Base-by-base conservation (phyloP, 1,140 invertebrate genomes). In the Atopsyche davidsoni region DNA sequence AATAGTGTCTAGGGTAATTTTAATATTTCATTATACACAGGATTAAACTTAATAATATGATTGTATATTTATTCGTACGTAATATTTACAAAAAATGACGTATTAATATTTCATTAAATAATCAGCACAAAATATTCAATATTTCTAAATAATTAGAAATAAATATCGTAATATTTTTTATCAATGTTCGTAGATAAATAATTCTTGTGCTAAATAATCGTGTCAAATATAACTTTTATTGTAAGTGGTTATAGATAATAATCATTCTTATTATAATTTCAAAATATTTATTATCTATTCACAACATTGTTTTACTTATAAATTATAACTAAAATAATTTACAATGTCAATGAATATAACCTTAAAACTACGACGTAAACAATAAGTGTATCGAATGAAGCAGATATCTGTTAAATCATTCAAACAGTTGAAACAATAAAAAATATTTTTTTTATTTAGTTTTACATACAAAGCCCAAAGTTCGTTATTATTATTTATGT, bases 251-350 rank as follows among this genome's bases (percentile, higher is more conserved):
- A n/a, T n/a, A n/a, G n/a, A n/a, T n/a, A n/a, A n/a, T n/a, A n/a
- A n/a, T n/a, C n/a, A n/a, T n/a, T n/a, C n/a, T n/a, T n/a, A n/a
- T n/a, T n/a, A n/a, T n/a, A n/a, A n/a, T n/a, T n/a, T n/a, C n/a
- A n/a, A n/a, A n/a, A n/a, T 16, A 24, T 47, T 55, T 55, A 51
- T 51, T 55, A 55, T 55, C 53, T 55, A 55, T 51, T 55, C 53
- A 55, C 53, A 55, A 55, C 53, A 41, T 51, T 48, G 24, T 23
- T 42, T 51, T 6, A 51, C 11, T 51, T 41, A 38, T 18, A 21
- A 36, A 6, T 25, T 28, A 6, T 34, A 34, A 34, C n/a, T 6
- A 7, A 34, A 3, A 11, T 34, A n/a, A 3, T 34, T 34, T 34
- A 4, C 3, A 34, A 34, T 34, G n/a, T 11, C 16, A 13, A 34